Percentiles rank a stretch among this genome's conserved stretches.
phyloP scores from a whole-genome alignment of 2,113 vertebrate genomes.

The Ammospiza nelsoni region DNA sequence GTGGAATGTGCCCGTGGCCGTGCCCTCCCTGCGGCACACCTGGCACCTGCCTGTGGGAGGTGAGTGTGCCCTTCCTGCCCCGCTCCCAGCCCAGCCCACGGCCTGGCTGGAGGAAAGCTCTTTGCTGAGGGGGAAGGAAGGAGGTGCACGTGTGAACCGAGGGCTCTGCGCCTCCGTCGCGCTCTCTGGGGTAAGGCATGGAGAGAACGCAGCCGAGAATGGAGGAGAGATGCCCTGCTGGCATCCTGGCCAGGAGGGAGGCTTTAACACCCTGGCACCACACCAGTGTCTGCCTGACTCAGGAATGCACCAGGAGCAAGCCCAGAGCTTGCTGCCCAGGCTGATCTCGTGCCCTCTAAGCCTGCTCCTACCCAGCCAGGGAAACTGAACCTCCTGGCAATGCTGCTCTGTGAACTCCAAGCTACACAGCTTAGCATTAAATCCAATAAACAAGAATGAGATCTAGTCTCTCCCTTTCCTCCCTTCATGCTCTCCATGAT shows the following conservation, averaged over 20 bases:
- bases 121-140: not conserved
- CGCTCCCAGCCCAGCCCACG: rapidly evolving
- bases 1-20: not conserved
- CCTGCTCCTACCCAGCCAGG: not conserved
- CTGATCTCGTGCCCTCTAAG: not conserved
- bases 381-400: not conserved
- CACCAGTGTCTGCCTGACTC: not conserved
- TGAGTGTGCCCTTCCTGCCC: not conserved
- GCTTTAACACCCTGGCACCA: not conserved
- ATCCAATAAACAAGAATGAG: not conserved
- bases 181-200: not conserved
- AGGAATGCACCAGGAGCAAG: not conserved
- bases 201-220: not conserved
- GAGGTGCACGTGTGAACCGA: rapidly evolving
- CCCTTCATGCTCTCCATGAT: not conserved
- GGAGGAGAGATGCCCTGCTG: not conserved
- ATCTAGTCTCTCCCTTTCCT: not conserved
- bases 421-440: not conserved
- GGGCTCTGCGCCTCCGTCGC: not conserved
- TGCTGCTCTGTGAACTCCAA: not conserved
- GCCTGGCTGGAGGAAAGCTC: not conserved
- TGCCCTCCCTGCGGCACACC: not conserved
- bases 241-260: not conserved
- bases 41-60: rapidly evolving
- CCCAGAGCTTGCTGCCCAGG: not conserved